Percentiles rank a stretch among this genome's conserved stretches.
These are phyloP conservation scores for Adela reaumurella DNA, from an alignment of 2,888 invertebrate genomes.

Conservation along the genomic window DNA sequence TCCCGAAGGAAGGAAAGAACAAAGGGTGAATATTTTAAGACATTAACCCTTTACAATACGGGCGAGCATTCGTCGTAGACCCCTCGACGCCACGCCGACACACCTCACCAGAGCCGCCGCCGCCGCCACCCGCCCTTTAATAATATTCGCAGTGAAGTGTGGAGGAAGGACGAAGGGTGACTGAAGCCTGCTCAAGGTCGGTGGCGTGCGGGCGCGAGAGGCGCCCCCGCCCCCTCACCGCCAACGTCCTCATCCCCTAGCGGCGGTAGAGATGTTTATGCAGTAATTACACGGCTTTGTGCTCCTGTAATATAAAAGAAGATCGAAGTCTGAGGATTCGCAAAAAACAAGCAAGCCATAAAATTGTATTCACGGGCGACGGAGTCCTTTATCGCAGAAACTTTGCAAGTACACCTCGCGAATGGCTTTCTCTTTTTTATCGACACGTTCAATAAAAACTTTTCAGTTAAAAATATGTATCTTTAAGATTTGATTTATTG, in stretches of 20 bases:
- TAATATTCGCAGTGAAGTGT: background rate
- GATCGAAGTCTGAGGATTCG: background rate
- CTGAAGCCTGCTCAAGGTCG: background rate
- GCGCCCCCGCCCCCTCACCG: constrained; percentile 6
- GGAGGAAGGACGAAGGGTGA: background rate
- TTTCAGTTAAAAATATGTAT: no score
- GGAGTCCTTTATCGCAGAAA: no score
- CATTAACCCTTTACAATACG: background rate
- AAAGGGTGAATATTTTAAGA: background rate
- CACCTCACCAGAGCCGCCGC: background rate
- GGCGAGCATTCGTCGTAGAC: background rate
- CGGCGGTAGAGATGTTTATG: constrained; percentile 1
- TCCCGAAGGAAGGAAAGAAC: no score
- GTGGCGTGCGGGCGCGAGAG: constrained; percentile 1
- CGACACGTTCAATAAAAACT: no score
- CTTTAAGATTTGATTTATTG: no score
- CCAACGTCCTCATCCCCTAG: no score
- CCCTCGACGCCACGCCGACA: background rate
- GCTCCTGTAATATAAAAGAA: background rate
- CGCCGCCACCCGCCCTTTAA: background rate
- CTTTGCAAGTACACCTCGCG: no score
- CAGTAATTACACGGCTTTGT: background rate
- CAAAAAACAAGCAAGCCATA: background rate
- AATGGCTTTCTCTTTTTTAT: no score
- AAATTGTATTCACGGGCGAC: no score